Conservation (phyloP, 2,113 vertebrate genomes). For the Macquaria ambigua region DNA sequence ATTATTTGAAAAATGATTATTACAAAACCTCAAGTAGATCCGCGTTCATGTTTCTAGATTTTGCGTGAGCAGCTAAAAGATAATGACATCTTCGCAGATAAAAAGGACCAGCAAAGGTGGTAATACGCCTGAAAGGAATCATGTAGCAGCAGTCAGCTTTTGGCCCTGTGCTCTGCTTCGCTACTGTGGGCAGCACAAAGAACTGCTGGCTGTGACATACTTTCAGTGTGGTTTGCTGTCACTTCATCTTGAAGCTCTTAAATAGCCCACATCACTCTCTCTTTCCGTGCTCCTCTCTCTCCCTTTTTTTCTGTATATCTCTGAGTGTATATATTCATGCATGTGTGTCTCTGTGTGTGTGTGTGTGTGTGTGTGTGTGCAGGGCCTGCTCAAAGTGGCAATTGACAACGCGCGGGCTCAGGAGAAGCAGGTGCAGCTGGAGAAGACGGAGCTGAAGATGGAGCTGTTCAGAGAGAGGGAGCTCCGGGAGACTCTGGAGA, state of each 20-base stretch:
- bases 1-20: background rate
- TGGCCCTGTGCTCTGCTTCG: slow-evolving; percentile 39
- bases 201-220: slow-evolving; percentile 60
- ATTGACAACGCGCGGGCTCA: slow-evolving; percentile 99
- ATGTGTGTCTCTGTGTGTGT: background rate
- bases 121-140: slow-evolving; percentile 29
- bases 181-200: slow-evolving; percentile 43
- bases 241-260: slow-evolving; percentile 55
- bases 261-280: slow-evolving; percentile 62
- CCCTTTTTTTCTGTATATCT: background rate
- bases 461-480: slow-evolving; percentile 98
- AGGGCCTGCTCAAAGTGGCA: slow-evolving; percentile 99
- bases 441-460: slow-evolving; percentile 99
- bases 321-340: background rate
- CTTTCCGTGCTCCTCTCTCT: background rate
- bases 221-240: slow-evolving; percentile 62
- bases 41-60: background rate
- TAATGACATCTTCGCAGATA: background rate
- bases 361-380: slow-evolving; percentile 50
- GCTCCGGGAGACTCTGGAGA: slow-evolving; percentile 98
- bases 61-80: slow-evolving; percentile 5
- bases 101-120: slow-evolving; percentile 13
- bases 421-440: slow-evolving; percentile 99
- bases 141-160: slow-evolving; percentile 31
- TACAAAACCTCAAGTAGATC: background rate